Evolutionary conservation across 2,888 invertebrate species (phyloP), one percentile per base, ranked within the genome.

Genomic region (Timandra comae): DNA sequence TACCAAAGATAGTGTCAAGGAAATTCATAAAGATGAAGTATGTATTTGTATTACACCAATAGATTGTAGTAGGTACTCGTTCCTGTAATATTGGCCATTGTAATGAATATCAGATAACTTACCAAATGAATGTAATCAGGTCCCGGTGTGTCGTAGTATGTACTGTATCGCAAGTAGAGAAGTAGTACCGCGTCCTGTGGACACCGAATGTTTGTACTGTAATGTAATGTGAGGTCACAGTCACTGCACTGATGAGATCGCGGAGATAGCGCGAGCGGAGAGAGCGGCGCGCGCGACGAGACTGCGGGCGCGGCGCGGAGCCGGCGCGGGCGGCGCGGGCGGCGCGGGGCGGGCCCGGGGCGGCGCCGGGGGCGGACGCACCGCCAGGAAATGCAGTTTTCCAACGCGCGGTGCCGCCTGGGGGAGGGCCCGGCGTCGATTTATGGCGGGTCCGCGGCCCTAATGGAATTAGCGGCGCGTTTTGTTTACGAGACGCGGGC

Each of bases 381-480:
- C n/a, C n/a, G n/a, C 50, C 33, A 49, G 56, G 46, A 64, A 67
- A 65, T 58, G 50, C 56, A 56, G 52, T 67, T 66, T n/a, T 60
- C 58, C 62, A 64, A 62, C 33, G 16, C 24, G 16, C 27, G 29
- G n/a, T 16, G 13, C 8, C 27, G 29, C 22, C n/a, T 9, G 6
- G 2, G 22, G 30, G 7, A 16, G 7, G 10, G 39, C 30, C 29
- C 48, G 37, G 41, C 34, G 43, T 40, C 34, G 39, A 74, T 75
- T 71, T 71, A 74, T 63, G 46, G 61, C 58, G 60, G 69, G 68
- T 63, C 63, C 56, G 63, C 51, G 56, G 62, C 61, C 60, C 67
- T 77, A 76, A 77, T 76, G 77, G 77, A 69, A 73, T 74, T 72
- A 73, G 64, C 57, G 61, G 58, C 60, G 56, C 56, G 53, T 59